Conservation (phyloP, 2,888 invertebrate genomes). For the Tricholauxania praeusta region DNA sequence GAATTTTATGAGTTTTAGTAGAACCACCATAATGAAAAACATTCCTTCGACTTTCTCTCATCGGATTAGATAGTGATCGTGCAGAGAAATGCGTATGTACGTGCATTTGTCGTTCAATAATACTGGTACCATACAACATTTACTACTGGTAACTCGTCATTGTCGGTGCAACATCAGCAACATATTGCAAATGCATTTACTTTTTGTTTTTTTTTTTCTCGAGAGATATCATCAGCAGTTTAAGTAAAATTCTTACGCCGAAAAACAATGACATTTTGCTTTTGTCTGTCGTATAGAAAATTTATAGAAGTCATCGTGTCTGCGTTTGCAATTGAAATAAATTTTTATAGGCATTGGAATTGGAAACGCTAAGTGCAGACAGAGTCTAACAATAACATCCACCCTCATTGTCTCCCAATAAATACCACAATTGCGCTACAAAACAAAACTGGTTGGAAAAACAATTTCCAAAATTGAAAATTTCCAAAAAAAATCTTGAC, state of each 20-base stretch:
- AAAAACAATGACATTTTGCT: constrained; percentile 8
- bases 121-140: too few species aligned
- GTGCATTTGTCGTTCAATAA: too few species aligned
- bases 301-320: constrained; percentile 14
- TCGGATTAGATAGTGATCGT: too few species aligned
- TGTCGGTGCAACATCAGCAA: too few species aligned
- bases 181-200: too few species aligned
- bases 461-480: constrained; percentile 24
- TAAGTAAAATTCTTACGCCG: constrained; percentile 12
- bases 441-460: neutral
- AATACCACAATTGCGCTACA: neutral
- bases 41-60: too few species aligned
- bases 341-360: neutral
- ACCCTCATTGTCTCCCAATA: neutral
- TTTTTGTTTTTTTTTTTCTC: neutral
- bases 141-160: too few species aligned
- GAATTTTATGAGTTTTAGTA: too few species aligned
- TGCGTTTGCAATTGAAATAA: constrained; percentile 8
- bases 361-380: neutral
- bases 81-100: too few species aligned
- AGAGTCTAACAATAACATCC: neutral
- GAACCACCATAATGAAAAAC: too few species aligned
- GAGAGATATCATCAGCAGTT: neutral
- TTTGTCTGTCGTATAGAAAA: constrained; percentile 7
- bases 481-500: too few species aligned